Evolutionary conservation across 2,888 invertebrate species (phyloP), one percentile per base, ranked within the genome.

Genomic region (Drosophila neutralis): DNA sequence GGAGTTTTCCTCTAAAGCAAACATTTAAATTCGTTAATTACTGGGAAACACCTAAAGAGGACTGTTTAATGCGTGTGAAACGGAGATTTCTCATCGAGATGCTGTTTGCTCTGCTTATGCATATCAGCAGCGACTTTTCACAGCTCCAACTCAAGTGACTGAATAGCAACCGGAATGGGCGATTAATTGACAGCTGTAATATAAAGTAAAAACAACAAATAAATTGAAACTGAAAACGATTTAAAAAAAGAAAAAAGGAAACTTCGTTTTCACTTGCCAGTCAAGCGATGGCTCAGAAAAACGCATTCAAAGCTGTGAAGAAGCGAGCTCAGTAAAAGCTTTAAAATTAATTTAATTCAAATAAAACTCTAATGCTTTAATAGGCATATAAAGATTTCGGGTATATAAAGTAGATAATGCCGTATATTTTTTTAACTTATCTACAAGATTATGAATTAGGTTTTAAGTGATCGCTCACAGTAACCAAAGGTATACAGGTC

Each of bases 131-230:
- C 27, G n/a, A 52, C 40, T 54, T 59, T 31, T 59, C 49, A 42
- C 59, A 63, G 51, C 11, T 49, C 21, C 33, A 38, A 51, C 21
- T 21, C 35, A 54, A 42, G 51, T 58, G 52, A 64, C 54, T 72
- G 42, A 67, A 51, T 74, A 60, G 65, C 62, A 89, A 86, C 88
- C 83, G 83, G 88, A 85, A 83, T 85, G 52, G 57, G 58, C 72
- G 67, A 82, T 85, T 76, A 78, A 69, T 73, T 71, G 66, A 56
- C 57, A 59, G 27, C 48, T 64, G 40, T 42, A 52, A 48, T 27
- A 59, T 51, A 72, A 52, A 53, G 11, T 38, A 60, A 61, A 69
- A 62, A 53, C 53, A 59, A 64, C 61, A 74, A 53, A 68, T 33
- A 27, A 64, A 86, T 66, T 71, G 67, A 78, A 75, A 81, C 73